Percentiles rank a stretch among this genome's conserved stretches.
Conservation (phyloP, 2,888 invertebrate species). For the Mylabris sibirica region DNA sequence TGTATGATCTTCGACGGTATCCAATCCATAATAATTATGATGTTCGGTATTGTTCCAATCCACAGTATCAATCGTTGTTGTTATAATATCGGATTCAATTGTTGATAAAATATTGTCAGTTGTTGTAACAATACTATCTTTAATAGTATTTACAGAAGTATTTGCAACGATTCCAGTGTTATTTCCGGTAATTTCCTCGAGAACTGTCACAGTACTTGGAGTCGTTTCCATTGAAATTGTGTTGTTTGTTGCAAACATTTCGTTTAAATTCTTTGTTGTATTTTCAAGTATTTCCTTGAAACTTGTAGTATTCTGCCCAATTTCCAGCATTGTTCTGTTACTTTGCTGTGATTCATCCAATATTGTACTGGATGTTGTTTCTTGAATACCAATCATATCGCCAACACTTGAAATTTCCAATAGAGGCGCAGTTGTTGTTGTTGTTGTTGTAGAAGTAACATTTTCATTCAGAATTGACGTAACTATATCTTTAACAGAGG, state of each 20-base stretch:
- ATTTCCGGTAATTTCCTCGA: neutral
- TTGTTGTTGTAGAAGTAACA: neutral
- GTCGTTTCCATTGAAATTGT: conserved; percentile 11
- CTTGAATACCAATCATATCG: neutral
- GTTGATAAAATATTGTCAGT: conserved; percentile 2
- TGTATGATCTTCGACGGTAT: neutral
- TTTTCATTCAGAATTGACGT: neutral
- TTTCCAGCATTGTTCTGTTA: neutral
- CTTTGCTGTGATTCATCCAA: neutral
- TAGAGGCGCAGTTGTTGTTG: neutral
- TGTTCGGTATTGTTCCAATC: neutral
- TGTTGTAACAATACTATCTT: conserved; percentile 1
- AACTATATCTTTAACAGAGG: neutral
- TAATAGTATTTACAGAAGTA: neutral
- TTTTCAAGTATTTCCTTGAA: neutral
- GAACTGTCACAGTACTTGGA: neutral
- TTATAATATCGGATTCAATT: neutral
- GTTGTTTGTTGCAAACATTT: neutral
- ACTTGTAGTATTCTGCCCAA: neutral
- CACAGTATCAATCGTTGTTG: neutral
- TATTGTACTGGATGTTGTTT: neutral
- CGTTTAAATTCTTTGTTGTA: neutral
- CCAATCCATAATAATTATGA: neutral
- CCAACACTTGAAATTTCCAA: neutral
- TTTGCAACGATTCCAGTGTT: neutral